These are phyloP conservation scores for Thymallus thymallus DNA, from an alignment of 2,113 vertebrate species.

Conservation along the genomic window DNA sequence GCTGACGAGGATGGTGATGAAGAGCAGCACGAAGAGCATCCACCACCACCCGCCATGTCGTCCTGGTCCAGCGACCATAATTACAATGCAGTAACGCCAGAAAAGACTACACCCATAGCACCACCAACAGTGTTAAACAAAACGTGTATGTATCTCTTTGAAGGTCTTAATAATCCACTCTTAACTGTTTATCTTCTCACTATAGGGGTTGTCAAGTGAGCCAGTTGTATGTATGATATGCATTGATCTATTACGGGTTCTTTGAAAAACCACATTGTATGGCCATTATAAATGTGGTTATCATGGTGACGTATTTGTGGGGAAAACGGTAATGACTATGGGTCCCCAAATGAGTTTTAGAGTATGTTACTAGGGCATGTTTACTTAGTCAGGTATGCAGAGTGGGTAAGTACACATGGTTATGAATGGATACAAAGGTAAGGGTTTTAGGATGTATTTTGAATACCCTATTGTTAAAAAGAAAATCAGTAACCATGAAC, in stretches of 20 bases:
- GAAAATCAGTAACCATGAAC: not conserved
- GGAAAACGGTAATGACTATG: conserved; percentile 15
- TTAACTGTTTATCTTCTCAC: conserved; percentile 35
- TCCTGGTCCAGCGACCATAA: conserved; percentile 99
- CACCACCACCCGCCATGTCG: conserved; percentile 78
- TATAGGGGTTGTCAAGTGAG: not conserved
- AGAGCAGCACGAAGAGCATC: conserved; percentile 74
- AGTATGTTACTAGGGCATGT: not conserved
- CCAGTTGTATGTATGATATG: not conserved
- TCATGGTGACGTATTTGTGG: conserved; percentile 37
- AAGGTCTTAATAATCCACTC: conserved; percentile 72
- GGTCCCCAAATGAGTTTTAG: not conserved
- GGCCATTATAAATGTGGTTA: conserved; percentile 42
- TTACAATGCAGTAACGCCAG: conserved; percentile 99
- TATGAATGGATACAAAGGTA: conserved; percentile 37
- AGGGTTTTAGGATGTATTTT: conserved; percentile 42
- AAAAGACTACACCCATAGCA: conserved; percentile 92
- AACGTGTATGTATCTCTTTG: conserved; percentile 97
- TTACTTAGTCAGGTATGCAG: conserved; percentile 36
- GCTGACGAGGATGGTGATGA: conserved; percentile 62
- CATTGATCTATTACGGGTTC: conserved; percentile 13
- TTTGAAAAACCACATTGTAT: conserved; percentile 44
- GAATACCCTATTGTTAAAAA: not conserved
- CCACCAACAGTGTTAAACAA: conserved; percentile 93
- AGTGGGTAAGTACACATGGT: conserved; percentile 66